Conservation (phyloP, 2,797 vertebrate genomes). For the Buceros bicornis region DNA sequence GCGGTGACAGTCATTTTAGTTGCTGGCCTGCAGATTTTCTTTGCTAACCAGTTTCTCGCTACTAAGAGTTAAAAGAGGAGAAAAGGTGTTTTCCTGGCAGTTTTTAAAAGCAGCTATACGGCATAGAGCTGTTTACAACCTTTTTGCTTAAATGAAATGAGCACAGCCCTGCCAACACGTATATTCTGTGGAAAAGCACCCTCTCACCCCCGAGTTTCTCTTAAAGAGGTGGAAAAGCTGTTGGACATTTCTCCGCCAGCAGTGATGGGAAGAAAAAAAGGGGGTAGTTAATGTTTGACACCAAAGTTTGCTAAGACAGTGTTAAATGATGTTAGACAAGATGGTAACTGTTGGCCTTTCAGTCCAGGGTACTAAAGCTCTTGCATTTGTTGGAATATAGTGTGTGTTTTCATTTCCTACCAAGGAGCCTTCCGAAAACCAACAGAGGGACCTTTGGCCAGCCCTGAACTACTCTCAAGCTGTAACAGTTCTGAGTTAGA, state of each 20-base stretch:
- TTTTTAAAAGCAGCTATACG: neutral
- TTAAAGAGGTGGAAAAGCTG: neutral
- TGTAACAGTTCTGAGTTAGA: neutral
- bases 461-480: constrained; percentile 10
- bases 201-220: neutral
- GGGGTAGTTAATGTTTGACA: constrained; percentile 20
- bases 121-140: neutral
- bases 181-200: neutral
- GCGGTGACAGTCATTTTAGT: constrained; percentile 22
- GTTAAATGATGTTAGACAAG: constrained; percentile 31
- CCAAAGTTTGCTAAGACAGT: neutral
- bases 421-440: constrained; percentile 5
- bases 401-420: neutral
- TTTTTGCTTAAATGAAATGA: neutral
- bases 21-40: constrained; percentile 34
- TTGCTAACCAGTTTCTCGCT: constrained; percentile 28
- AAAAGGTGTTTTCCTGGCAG: constrained; percentile 42
- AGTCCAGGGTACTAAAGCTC: neutral
- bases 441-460: constrained; percentile 27
- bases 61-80: neutral
- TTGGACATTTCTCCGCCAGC: neutral
- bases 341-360: neutral
- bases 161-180: neutral
- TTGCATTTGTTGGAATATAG: constrained; percentile 5
- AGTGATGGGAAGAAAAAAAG: neutral